These are phyloP conservation scores for Augiades crinisus DNA, from an alignment of 2,888 invertebrate genomes.

Conservation along the genomic window DNA sequence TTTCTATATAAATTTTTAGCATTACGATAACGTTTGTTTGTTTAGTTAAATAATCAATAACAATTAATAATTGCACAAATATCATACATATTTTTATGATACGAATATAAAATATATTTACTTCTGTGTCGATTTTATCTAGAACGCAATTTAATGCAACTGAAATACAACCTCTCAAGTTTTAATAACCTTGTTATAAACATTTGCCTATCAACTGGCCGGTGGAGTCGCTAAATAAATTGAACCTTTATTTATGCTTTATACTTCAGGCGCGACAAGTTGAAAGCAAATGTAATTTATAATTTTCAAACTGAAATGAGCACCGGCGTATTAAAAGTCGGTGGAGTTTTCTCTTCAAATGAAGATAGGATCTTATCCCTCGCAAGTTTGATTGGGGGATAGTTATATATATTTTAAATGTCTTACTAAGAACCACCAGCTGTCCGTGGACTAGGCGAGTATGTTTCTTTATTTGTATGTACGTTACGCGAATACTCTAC, in stretches of 20 bases:
- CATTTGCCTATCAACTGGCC: not conserved
- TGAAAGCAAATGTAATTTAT: conserved; percentile 40
- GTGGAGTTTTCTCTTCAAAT: conserved; percentile 40
- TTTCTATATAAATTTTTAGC: too few relatives aligned
- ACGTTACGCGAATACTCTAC: too few relatives aligned
- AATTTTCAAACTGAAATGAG: conserved; percentile 41
- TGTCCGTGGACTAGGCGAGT: too few relatives aligned
- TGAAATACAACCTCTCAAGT: not conserved
- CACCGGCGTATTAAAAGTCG: conserved; percentile 38
- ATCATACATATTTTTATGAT: too few relatives aligned
- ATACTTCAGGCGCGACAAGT: conserved; percentile 29
- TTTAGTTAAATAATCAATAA: too few relatives aligned
- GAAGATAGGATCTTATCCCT: conserved; percentile 38
- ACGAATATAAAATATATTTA: too few relatives aligned
- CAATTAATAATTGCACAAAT: too few relatives aligned
- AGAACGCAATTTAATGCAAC: too few relatives aligned
- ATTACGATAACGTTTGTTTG: too few relatives aligned
- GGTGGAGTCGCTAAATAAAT: not conserved
- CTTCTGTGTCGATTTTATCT: too few relatives aligned
- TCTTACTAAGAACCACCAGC: too few relatives aligned
- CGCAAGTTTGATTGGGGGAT: conserved; percentile 37
- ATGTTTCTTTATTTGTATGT: too few relatives aligned
- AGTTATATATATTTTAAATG: conserved; percentile 8
- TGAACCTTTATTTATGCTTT: conserved; percentile 2
- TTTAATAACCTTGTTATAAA: not conserved